Base-by-base conservation (phyloP, 2,797 vertebrate genomes). In the Micromesistius poutassou region DNA sequence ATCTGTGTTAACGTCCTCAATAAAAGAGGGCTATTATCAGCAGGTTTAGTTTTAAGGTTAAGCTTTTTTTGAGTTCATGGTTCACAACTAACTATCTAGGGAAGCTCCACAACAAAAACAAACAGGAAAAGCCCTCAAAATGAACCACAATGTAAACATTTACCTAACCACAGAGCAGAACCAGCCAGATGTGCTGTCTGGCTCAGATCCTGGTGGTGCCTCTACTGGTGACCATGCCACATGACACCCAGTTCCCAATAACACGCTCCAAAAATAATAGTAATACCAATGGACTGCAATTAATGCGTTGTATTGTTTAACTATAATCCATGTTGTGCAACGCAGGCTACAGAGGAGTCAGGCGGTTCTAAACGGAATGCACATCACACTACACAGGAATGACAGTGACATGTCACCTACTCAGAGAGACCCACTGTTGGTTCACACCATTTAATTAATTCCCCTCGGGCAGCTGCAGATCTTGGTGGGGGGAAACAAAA, bases 361-460 rank as follows among this genome's bases (percentile, higher is more conserved):
- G 46, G 16, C 16, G 19, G 55, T 50, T 50, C 25, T 25, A 62
- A 62, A 25, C 6, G 22, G 55, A 55, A 55, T 22, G 46, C 2
- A 7, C 62, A 28, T 28, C 9, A 28, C 8, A 68, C 62, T 28
- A 28, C 62, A 68, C 62, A 28, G 62, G 25, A 68, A 7, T n/a
- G 8, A 68, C n/a, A 28, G 62, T 13, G 8, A 68, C 62, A 68
- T 28, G 25, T 68, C 62, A 68, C 62, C 62, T 62, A 7, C 55
- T 68, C 25, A 13, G 62, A 68, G 62, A 68, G 62, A 68, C n/a
- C 10, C 62, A 68, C 62, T 12, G 76, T 83, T 83, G 79, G 81
- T 79, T 84, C 84, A 78, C 79, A 77, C 74, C 25, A 62, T 90
- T 89, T 85, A 85, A 90, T 89, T 86, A 87, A 86, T 88, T 87